phyloP scores from a whole-genome alignment of 1,140 invertebrate genomes.

The Xylocopa sonorina region DNA sequence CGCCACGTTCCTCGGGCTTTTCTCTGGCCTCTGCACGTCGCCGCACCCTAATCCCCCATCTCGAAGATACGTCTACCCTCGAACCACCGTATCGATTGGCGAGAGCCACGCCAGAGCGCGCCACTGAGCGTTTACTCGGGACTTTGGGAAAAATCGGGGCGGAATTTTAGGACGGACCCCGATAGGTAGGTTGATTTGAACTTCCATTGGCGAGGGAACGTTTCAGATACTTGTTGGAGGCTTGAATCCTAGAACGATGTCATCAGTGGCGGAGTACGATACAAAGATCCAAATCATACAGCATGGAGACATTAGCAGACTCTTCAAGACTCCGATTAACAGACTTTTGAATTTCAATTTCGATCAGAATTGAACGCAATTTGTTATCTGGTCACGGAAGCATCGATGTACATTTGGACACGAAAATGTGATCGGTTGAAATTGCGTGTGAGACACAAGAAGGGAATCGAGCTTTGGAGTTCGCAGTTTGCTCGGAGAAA shows the following conservation, averaged over 20 bases:
- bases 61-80: constrained; percentile 76
- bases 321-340: no score
- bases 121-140: constrained; percentile 58
- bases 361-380: no score
- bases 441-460: no score
- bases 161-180: not conserved
- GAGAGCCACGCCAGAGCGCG: constrained; percentile 72
- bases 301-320: no score
- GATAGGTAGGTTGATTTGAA: not conserved
- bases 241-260: no score
- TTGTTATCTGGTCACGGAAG: no score
- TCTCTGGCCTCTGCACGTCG: constrained; percentile 68
- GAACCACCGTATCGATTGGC: constrained; percentile 76
- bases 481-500: not conserved
- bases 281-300: no score
- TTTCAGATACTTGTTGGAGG: no score
- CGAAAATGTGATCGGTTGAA: no score
- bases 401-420: no score
- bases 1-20: constrained; percentile 52
- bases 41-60: constrained; percentile 79
- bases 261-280: no score
- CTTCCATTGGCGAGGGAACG: not conserved
- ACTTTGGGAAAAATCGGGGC: constrained; percentile 12
- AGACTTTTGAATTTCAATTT: no score
- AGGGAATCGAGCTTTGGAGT: not conserved